Evolutionary conservation across 1,140 invertebrate genomes (phyloP), one percentile per base, ranked within the genome.

Genomic region (Heliothis virescens): DNA sequence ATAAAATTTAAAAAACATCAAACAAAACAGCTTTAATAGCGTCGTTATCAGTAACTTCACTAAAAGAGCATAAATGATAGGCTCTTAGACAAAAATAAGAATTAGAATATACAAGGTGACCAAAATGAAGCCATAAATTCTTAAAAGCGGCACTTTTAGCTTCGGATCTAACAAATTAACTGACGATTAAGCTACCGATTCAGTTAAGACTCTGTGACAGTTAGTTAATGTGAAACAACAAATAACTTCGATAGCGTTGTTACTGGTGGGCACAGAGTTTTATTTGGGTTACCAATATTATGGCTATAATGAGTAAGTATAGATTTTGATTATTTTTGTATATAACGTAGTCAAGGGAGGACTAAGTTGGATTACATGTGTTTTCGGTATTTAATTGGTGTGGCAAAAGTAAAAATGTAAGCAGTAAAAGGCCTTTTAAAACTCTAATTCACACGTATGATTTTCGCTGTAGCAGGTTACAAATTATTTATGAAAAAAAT

Each of bases 141-240:
- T 84, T 53, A 62, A 71, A 84, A 86, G 91, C 92, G 91, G 92
- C 86, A 82, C 90, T 89, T 93, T 94, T 90, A 83, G 83, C 85
- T 85, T 89, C 85, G 79, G 79, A 81, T 90, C 85, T 92, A 92
- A 94, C 92, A 94, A 94, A 94, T 94, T 94, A 94, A 94, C 91
- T 89, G 86, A 71, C 88, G 91, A 94, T 93, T 94, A 92, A 89
- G 92, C 92, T 94, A 94, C 92, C 85, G 92, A 93, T 92, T 91
- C 84, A 80, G 86, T 86, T 90, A 87, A 89, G 86, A 89, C 90
- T 89, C 85, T 52, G 83, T 82, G 84, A 87, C 85, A 83, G 78
- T 80, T 85, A 89, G 85, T 91, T 94, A 93, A 91, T 92, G 91
- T 87, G 84, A 86, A 79, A 52, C 82, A 88, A 92, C 91, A 89